A percentile compares a stretch with the other conserved stretches of the same genome.
Conservation (phyloP, 2,113 vertebrate genomes). For the Pogona vitticeps region DNA sequence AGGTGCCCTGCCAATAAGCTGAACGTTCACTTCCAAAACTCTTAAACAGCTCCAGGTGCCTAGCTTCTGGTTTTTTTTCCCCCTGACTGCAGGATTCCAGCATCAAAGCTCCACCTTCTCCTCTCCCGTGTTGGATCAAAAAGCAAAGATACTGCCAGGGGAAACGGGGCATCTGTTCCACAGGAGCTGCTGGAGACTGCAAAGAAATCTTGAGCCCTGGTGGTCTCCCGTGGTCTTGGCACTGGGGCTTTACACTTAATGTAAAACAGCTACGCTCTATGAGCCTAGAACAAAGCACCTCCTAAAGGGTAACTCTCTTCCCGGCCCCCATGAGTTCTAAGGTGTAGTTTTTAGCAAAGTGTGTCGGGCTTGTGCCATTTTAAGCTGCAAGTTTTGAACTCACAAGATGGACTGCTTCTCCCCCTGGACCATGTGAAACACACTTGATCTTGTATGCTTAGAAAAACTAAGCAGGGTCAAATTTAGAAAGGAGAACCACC, state of each 20-base stretch:
- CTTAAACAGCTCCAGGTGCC: not conserved
- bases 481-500: too few relatives aligned
- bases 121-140: not conserved
- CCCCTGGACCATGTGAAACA: too few relatives aligned
- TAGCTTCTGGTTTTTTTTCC: not conserved
- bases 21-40: not conserved
- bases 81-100: not conserved
- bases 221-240: not conserved
- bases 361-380: not conserved
- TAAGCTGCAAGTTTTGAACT: not conserved
- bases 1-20: not conserved
- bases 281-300: too few relatives aligned
- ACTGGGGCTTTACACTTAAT: not conserved
- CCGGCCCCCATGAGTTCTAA: not conserved
- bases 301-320: not conserved
- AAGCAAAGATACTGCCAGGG: not conserved
- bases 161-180: not conserved
- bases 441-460: too few relatives aligned
- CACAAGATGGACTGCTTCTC: too few relatives aligned
- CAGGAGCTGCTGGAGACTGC: not conserved
- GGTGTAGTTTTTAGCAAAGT: not conserved
- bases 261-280: not conserved
- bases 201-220: not conserved
- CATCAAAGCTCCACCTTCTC: not conserved
- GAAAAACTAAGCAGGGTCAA: too few relatives aligned